Percentiles rank a stretch among this genome's conserved stretches.
Conservation (phyloP, 1,140 invertebrate species). For the Drosophila takahashii region DNA sequence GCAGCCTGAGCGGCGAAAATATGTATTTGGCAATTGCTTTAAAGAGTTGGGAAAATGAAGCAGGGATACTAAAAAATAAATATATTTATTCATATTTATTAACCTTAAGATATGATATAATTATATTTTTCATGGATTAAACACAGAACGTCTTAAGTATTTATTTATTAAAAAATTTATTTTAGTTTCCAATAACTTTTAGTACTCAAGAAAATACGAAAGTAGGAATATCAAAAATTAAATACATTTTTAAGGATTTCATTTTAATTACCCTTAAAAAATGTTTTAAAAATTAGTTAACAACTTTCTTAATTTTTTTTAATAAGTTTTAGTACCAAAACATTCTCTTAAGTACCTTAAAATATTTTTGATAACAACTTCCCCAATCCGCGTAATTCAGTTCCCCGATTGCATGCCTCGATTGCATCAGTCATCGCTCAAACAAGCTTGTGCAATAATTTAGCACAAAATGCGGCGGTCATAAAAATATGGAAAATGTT, state of each 20-base stretch:
- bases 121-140: too few species aligned
- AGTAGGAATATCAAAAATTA: too few species aligned
- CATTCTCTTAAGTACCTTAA: not conserved
- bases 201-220: too few species aligned
- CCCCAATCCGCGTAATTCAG: conserved; percentile 19
- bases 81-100: not conserved
- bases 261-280: too few species aligned
- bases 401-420: conserved; percentile 32
- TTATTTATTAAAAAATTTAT: too few species aligned
- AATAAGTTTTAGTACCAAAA: too few species aligned
- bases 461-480: conserved; percentile 51
- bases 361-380: not conserved
- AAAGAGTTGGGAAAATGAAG: conserved; percentile 31
- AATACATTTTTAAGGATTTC: too few species aligned
- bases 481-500: conserved; percentile 75
- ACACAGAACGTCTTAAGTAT: too few species aligned
- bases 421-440: conserved; percentile 35
- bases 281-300: too few species aligned
- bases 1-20: conserved; percentile 19
- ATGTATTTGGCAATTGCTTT: conserved; percentile 23
- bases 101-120: too few species aligned
- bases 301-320: too few species aligned
- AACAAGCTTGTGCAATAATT: conserved; percentile 63
- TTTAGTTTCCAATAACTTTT: too few species aligned
- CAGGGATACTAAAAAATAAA: not conserved